Evolutionary conservation across 2,113 vertebrate genomes (phyloP), one percentile per base, ranked within the genome.

Genomic region (Orientallactaga bullata): DNA sequence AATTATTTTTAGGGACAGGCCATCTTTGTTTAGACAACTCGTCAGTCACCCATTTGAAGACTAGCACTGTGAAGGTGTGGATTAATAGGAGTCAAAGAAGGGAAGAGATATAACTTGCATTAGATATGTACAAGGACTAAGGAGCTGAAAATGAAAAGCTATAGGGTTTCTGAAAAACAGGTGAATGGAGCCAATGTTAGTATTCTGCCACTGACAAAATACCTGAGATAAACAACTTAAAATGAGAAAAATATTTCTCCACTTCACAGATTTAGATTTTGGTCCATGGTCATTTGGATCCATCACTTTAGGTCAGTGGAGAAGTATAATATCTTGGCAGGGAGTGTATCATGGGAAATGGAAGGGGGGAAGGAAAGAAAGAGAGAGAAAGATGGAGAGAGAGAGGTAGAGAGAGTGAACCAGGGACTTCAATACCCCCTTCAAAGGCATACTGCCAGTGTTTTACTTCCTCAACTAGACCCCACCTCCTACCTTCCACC

Each of bases 101-200:
- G 5, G 42, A 47, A 61, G 23, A 76, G 11, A 18, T 42, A 4
- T 60, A 28, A 55, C 13, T n/a, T 78, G 21, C 26, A n/a, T 55
- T 42, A 63, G 17, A 78, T 55, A 58, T 55, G 12, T 13, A 73
- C 39, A 74, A 74, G 47, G 32, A 42, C 16, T 47, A 4, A 69
- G 6, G 30, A 7, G 37, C 32, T 66, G 15, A 37, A 80, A 85
- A 85, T 47, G 15, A 55, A 13, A 84, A 77, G 30, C 6, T 18
- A 16, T 69, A 76, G 94, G 55, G 10, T 72, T 55, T 88, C 78
- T 90, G 69, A 88, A 79, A 90, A 89, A 55, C 55, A 81, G 37
- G 78, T 79, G 39, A 35, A 23, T 32, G 7, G 28, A 84, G 15
- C 20, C 35, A 35, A 26, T 80, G 58, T 24, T 26, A 35, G 21